A percentile compares a stretch with the other conserved stretches of the same genome.
These are phyloP conservation scores for Sphecodes monilicornis DNA, from an alignment of 2,888 invertebrate genomes.

Conservation along the genomic window DNA sequence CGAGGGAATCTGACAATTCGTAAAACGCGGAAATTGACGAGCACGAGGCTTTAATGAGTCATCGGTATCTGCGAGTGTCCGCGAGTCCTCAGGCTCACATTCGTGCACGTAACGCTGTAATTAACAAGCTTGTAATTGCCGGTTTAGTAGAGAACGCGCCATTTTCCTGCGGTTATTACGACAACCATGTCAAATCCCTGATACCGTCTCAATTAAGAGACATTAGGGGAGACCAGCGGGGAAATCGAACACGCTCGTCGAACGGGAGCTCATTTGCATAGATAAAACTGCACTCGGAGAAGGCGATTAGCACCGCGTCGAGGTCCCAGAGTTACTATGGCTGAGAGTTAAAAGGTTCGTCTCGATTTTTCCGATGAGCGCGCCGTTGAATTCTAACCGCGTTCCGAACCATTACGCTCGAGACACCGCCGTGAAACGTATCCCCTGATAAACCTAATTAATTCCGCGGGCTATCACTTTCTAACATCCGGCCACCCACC, in stretches of 20 bases:
- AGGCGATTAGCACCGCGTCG: background rate
- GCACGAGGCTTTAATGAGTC: slow-evolving; percentile 74
- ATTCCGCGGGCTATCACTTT: slow-evolving; percentile 36
- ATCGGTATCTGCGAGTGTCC: slow-evolving; percentile 53
- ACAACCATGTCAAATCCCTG: slow-evolving; percentile 34
- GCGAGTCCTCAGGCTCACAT: slow-evolving; percentile 12
- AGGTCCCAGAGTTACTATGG: background rate
- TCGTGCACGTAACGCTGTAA: slow-evolving; percentile 47
- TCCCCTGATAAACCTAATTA: slow-evolving; percentile 10
- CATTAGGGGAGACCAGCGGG: slow-evolving; percentile 2
- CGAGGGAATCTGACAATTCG: slow-evolving; percentile 64
- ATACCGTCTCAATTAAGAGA: slow-evolving; percentile 46
- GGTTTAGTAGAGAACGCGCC: slow-evolving; percentile 39
- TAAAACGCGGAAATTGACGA: slow-evolving; percentile 73
- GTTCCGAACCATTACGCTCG: background rate
- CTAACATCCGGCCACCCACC: slow-evolving; percentile 59
- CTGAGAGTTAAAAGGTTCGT: background rate
- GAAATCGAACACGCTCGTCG: slow-evolving; percentile 2
- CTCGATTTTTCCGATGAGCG: background rate
- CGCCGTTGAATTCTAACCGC: slow-evolving; percentile 34
- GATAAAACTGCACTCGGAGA: background rate
- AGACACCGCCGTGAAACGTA: background rate
- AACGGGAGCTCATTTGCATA: slow-evolving; percentile 25
- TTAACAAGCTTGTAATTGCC: slow-evolving; percentile 63
- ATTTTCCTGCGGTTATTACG: slow-evolving; percentile 47